Percentiles rank a stretch among this genome's conserved stretches.
phyloP scores from a whole-genome alignment of 1,140 invertebrate genomes.

The Kradibia gibbosae region DNA sequence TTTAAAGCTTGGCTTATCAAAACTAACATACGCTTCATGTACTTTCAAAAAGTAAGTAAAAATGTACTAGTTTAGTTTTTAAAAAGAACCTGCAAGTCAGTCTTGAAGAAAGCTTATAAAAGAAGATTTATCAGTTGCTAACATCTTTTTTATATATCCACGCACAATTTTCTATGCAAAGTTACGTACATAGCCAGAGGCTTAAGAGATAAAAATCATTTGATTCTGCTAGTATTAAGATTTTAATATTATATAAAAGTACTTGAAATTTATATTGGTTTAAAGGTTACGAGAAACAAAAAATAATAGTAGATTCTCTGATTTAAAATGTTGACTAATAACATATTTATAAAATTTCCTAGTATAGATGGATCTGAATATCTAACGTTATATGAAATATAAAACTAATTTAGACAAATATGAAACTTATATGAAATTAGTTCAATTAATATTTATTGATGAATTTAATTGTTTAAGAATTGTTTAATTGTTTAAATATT shows the following conservation, averaged over 20 bases:
- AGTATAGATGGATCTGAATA: too few relatives aligned
- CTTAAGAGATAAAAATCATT: constrained; percentile 11
- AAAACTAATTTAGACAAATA: too few relatives aligned
- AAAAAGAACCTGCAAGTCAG: constrained; percentile 9
- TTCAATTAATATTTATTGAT: too few relatives aligned
- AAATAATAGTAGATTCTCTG: background rate
- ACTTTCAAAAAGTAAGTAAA: background rate
- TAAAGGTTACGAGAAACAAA: background rate
- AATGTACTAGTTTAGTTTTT: constrained; percentile 5
- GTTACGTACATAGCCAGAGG: background rate
- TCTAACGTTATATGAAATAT: too few relatives aligned
- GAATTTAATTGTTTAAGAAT: too few relatives aligned
- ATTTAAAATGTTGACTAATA: background rate
- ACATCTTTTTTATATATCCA: background rate
- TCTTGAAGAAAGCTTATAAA: constrained; percentile 10
- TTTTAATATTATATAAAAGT: background rate
- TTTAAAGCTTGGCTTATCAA: constrained; percentile 17
- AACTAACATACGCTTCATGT: background rate
- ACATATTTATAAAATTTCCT: background rate
- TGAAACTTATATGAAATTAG: too few relatives aligned
- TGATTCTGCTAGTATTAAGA: background rate
- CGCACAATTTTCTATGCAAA: background rate
- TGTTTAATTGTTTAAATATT: too few relatives aligned
- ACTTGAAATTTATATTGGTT: background rate
- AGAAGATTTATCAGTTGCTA: constrained; percentile 7